Percentiles rank a stretch among this genome's conserved stretches.
Conservation (phyloP, 2,888 invertebrate genomes). For the Leptothorax acervorum region DNA sequence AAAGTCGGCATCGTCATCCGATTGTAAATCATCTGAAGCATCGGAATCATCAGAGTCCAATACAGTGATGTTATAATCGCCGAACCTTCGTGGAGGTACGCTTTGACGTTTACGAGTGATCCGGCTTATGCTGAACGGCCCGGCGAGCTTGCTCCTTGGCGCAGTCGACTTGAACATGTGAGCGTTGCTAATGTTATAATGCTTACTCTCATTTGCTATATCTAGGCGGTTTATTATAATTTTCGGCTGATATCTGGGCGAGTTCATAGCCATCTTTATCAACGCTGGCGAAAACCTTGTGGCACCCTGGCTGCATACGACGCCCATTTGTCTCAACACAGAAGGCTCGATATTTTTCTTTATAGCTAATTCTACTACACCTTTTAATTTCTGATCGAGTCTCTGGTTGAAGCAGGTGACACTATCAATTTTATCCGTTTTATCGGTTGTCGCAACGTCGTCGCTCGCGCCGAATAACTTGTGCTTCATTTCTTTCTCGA, state of each 20-base stretch:
- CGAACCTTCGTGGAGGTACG: conserved; percentile 73
- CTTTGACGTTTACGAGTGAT: conserved; percentile 75
- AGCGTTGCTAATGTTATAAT: conserved; percentile 73
- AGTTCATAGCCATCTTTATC: conserved; percentile 76
- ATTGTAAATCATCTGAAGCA: background rate
- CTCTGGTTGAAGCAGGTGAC: conserved; percentile 46
- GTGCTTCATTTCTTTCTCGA: conserved; percentile 79
- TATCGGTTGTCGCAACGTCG: conserved; percentile 19
- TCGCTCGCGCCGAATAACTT: conserved; percentile 62
- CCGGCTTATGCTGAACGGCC: conserved; percentile 62
- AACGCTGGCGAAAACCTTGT: conserved; percentile 76
- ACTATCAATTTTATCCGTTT: conserved; percentile 17
- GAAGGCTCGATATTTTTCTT: conserved; percentile 80
- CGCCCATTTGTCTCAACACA: background rate
- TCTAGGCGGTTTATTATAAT: conserved; percentile 78
- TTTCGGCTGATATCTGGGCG: conserved; percentile 80
- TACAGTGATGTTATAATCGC: conserved; percentile 75
- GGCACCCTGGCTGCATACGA: conserved; percentile 22
- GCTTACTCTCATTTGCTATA: conserved; percentile 66
- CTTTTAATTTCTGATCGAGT: conserved; percentile 80
- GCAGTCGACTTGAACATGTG: conserved; percentile 59
- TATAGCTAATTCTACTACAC: conserved; percentile 81
- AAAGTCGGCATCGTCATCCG: conserved; percentile 7
- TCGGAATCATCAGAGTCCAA: conserved; percentile 68
- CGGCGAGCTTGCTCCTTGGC: conserved; percentile 55